Percentiles rank a stretch among this genome's conserved stretches.
Evolutionary conservation across 2,888 invertebrate species (phyloP).

Genomic region (Epistrophe eligans): DNA sequence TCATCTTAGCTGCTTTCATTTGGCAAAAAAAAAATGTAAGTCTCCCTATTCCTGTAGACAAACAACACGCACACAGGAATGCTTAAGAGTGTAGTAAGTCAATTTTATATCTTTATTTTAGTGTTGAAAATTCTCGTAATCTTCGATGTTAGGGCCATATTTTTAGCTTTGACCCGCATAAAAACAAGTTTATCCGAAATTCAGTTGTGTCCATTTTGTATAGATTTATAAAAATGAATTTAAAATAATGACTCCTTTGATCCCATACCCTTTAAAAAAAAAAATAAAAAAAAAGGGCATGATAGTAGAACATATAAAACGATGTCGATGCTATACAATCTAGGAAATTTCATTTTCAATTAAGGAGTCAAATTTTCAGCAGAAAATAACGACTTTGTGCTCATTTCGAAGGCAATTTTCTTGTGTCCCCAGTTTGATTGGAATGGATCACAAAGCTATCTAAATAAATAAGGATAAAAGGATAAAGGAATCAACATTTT

Average conservation of each 20-base stretch:
- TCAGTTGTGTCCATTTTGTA: neutral
- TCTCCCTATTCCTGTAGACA: no score
- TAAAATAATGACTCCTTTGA: neutral
- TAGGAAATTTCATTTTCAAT: conserved; percentile 8
- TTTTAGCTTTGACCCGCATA: no score
- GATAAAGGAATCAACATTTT: neutral
- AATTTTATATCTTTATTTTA: no score
- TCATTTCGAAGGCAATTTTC: conserved; percentile 21
- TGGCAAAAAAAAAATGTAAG: no score
- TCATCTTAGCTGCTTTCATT: no score
- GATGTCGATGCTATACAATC: neutral
- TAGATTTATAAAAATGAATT: neutral
- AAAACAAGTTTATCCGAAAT: no score
- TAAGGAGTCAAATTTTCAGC: conserved; percentile 7
- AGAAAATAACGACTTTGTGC: conserved; percentile 8
- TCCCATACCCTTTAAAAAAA: neutral
- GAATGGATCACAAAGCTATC: neutral
- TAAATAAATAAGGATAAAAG: neutral
- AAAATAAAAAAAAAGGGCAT: neutral
- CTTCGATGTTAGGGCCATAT: no score
- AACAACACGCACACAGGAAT: no score
- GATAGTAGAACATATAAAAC: neutral
- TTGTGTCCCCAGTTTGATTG: conserved; percentile 24
- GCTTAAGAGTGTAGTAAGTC: no score
- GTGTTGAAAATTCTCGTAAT: no score